Percentiles rank a stretch among this genome's conserved stretches.
Conservation (phyloP, 2,113 vertebrate genomes). For the Himantopus leucocephalus region DNA sequence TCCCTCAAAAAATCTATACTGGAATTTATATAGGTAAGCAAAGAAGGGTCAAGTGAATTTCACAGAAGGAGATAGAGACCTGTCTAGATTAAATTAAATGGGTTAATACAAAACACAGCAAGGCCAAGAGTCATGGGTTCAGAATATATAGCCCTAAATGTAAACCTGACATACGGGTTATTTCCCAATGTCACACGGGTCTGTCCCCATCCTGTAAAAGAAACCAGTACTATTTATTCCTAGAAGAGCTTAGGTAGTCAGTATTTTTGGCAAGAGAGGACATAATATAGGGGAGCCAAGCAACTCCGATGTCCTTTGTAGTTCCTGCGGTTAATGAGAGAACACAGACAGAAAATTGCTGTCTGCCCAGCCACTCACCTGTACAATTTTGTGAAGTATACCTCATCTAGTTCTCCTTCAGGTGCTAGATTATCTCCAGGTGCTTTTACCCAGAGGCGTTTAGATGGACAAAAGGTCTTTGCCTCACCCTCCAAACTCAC, state of each 20-base stretch:
- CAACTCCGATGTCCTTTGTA: neutral
- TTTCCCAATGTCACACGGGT: neutral
- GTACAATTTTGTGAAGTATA: neutral
- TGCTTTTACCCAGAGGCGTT: neutral
- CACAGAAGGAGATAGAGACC: neutral
- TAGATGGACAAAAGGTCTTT: neutral
- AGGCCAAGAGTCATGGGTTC: neutral
- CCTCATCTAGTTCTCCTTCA: neutral
- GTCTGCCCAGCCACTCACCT: neutral
- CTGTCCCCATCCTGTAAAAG: neutral
- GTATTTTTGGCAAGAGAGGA: neutral
- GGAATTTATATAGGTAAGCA: constrained; percentile 35
- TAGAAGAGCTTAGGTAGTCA: neutral
- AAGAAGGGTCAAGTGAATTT: constrained; percentile 34
- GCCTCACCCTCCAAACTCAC: neutral
- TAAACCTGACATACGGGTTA: neutral
- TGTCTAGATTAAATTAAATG: constrained; percentile 9
- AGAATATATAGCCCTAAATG: neutral
- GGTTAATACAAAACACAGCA: neutral
- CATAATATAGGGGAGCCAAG: neutral
- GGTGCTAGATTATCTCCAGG: neutral
- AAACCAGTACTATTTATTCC: neutral
- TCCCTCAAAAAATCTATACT: constrained; percentile 57
- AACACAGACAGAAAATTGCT: neutral
- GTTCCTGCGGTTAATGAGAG: neutral